A percentile compares a stretch with the other conserved stretches of the same genome.
phyloP scores from a whole-genome alignment of 30 jellyfish, hydroid and myxozoan genomes.

The Hydra vulgaris region DNA sequence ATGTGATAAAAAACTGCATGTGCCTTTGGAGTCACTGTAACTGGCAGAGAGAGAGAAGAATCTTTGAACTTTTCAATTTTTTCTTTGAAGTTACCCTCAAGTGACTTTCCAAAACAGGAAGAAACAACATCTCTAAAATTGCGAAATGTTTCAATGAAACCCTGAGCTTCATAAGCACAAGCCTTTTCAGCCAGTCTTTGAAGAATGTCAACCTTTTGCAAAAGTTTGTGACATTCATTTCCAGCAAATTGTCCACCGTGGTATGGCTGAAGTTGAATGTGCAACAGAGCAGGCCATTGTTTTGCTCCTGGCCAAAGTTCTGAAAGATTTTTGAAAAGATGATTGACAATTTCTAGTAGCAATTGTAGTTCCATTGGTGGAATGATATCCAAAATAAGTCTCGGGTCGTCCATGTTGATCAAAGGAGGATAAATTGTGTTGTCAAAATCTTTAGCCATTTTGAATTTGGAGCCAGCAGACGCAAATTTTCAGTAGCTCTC shows the following conservation, averaged over 20 bases:
- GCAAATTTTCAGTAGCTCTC: too few relatives aligned
- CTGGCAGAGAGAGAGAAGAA: too few relatives aligned
- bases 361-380: background rate
- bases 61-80: too few relatives aligned
- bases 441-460: too few relatives aligned
- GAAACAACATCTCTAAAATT: background rate
- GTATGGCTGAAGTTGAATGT: background rate
- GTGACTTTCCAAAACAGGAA: background rate
- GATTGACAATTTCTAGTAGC: background rate
- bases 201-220: background rate
- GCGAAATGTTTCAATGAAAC: background rate
- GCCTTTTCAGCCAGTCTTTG: background rate
- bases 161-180: background rate
- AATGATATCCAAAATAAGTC: background rate
- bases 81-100: too few relatives aligned
- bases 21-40: too few relatives aligned
- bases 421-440: too few relatives aligned
- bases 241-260: background rate
- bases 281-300: background rate
- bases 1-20: too few relatives aligned
- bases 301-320: background rate
- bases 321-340: background rate
- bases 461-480: too few relatives aligned
- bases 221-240: background rate
- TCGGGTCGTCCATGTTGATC: too few relatives aligned